Base-by-base conservation (phyloP, 2,888 invertebrate species). In the Cosmorhoe ocellata region DNA sequence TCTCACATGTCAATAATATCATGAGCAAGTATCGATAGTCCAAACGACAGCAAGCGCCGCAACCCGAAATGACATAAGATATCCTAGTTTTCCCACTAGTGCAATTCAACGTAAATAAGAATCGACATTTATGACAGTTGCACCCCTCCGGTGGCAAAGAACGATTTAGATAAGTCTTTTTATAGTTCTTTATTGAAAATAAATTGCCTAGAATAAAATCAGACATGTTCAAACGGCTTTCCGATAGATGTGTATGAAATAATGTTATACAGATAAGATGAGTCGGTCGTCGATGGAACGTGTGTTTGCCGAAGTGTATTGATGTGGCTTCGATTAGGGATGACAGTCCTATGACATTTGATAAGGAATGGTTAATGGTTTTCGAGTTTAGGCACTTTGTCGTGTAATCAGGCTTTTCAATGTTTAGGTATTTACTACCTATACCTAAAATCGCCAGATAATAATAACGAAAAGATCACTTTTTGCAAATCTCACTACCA, bases 131-230 rank as follows among this genome's bases (percentile, higher is more conserved):
- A 86, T 83, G 87, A 81, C 79, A 75, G 72, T 63, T 71, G 71
- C 79, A 72, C 87, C 86, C 89, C 83, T 80, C 68, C 65, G 68
- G 75, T 74, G 80, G 76, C 78, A 73, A 74, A 76, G 74, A 82
- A 74, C 90, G 82, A 88, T 89, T 89, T 86, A 90, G 90, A 90
- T 90, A 90, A 90, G 88, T 88, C 88, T 84, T 88, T 90, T 90
- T 90, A 90, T 90, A 90, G 90, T 89, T 89, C 90, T 89, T 90
- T 90, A 90, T 90, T 90, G 90, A 90, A 90, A 90, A 88, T 90
- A 90, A 90, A 90, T 90, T 90, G 90, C 90, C 82, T 83, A 89
- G 90, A 90, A 90, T 90, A 87, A 88, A 89, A 87, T 89, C 84
- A 85, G 79, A 83, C 85, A 76, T 80, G 80, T 84, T 76, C 75